A percentile compares a stretch with the other conserved stretches of the same genome.
phyloP scores from a whole-genome alignment of 2,888 invertebrate species.

The Nematopogon swammerdamellus region DNA sequence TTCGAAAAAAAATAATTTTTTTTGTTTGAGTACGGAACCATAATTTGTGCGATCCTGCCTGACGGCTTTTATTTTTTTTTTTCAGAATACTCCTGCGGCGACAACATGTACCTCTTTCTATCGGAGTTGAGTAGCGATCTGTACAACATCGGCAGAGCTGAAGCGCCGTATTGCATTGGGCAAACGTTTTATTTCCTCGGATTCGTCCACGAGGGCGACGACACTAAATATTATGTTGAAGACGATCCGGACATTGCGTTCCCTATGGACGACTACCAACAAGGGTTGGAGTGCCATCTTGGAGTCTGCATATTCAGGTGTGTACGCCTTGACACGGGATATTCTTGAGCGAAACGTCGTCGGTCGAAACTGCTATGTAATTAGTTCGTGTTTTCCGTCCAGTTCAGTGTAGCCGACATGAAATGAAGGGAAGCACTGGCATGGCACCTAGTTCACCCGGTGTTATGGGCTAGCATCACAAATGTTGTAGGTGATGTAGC shows the following conservation, averaged over 20 bases:
- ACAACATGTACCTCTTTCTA: slow-evolving; percentile 1
- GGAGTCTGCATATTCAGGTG: slow-evolving; percentile 42
- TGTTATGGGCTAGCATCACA: too few relatives aligned
- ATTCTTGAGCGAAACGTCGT: too few relatives aligned
- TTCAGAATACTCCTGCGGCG: background rate
- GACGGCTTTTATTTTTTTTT: too few relatives aligned
- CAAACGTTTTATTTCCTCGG: slow-evolving; percentile 40
- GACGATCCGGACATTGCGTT: slow-evolving; percentile 39
- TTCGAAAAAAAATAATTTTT: background rate
- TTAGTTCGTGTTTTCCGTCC: too few relatives aligned
- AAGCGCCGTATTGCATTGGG: slow-evolving; percentile 32
- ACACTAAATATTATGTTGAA: slow-evolving; percentile 32
- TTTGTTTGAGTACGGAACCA: too few relatives aligned
- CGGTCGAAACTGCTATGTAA: too few relatives aligned
- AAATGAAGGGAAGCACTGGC: too few relatives aligned
- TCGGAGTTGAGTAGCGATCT: slow-evolving; percentile 24
- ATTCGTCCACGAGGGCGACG: slow-evolving; percentile 39
- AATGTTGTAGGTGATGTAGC: too few relatives aligned
- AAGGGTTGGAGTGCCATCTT: slow-evolving; percentile 40
- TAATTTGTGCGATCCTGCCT: too few relatives aligned
- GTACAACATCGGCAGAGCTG: slow-evolving; percentile 36
- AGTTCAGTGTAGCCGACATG: too few relatives aligned
- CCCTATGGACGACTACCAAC: slow-evolving; percentile 38
- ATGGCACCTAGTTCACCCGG: too few relatives aligned
- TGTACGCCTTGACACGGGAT: too few relatives aligned